Evolutionary conservation across 2,888 invertebrate genomes (phyloP).

Genomic region (Bembecia ichneumoniformis): DNA sequence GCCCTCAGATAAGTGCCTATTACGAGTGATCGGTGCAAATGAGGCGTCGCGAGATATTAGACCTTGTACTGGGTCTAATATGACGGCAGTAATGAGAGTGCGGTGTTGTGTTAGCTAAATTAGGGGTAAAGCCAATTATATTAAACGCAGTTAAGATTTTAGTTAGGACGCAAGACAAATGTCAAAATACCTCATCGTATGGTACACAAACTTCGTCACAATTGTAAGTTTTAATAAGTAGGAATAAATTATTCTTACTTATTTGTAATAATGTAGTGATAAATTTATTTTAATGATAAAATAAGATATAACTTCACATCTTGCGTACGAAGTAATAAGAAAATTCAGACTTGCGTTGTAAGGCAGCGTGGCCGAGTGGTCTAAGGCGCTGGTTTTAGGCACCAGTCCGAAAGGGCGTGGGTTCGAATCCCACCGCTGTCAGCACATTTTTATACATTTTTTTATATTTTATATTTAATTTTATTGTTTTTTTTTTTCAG

Average conservation of each 20-base stretch:
- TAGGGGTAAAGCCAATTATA: not conserved
- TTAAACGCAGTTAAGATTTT: no score
- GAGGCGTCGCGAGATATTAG: constrained; percentile 35
- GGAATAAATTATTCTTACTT: no score
- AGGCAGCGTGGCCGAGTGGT: constrained; percentile 79
- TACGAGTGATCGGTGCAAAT: constrained; percentile 45
- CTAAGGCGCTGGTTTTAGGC: constrained; percentile 77
- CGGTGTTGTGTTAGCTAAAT: not conserved
- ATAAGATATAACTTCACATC: no score
- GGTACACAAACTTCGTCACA: no score
- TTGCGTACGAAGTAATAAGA: not conserved
- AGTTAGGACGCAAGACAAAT: no score
- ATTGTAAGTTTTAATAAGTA: no score
- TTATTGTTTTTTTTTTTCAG: not conserved
- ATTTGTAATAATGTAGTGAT: no score
- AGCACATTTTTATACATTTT: no score
- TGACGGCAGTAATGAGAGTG: constrained; percentile 18
- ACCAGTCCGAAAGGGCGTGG: constrained; percentile 80
- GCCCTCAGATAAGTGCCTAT: constrained; percentile 32
- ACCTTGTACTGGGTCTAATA: constrained; percentile 28
- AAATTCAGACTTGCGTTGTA: not conserved
- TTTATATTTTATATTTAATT: constrained; percentile 1
- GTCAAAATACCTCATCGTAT: no score
- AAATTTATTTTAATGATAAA: no score
- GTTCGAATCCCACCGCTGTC: constrained; percentile 80